Conservation (phyloP, 2,888 invertebrate species). For the Drosophila maculinotata region DNA sequence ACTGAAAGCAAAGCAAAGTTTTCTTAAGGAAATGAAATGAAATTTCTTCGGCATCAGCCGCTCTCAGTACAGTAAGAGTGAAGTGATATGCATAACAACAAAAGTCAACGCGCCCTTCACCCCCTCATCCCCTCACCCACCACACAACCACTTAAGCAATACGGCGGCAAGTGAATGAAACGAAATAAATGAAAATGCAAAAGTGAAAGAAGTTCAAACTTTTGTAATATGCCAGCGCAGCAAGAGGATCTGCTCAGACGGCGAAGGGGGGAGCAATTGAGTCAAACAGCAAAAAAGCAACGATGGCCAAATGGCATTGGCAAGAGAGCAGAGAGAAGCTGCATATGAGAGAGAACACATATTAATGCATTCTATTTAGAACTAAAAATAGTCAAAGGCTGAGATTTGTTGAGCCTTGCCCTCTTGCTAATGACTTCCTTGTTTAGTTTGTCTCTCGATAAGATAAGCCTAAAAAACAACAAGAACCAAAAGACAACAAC, state of each 20-base stretch:
- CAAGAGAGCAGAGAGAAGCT: not conserved
- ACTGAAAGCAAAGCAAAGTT: conserved; percentile 47
- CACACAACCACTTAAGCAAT: conserved; percentile 6
- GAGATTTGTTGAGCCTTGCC: no score
- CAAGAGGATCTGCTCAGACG: not conserved
- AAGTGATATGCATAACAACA: conserved; percentile 66
- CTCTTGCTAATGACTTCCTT: conserved; percentile 54
- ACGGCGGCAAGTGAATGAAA: conserved; percentile 45
- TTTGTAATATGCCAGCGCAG: conserved; percentile 66
- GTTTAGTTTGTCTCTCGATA: conserved; percentile 29
- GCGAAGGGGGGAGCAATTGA: not conserved
- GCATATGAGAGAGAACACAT: no score
- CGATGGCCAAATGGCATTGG: not conserved
- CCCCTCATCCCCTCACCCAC: not conserved
- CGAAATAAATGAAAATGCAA: conserved; percentile 73
- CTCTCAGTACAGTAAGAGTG: conserved; percentile 38
- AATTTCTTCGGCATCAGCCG: conserved; percentile 51
- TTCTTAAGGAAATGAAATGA: conserved; percentile 53
- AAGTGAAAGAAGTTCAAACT: conserved; percentile 69
- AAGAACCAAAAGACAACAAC: conserved; percentile 23
- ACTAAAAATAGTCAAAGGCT: not conserved
- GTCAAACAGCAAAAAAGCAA: conserved; percentile 11
- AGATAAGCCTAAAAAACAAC: conserved; percentile 52
- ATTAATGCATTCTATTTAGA: not conserved
- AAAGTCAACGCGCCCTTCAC: conserved; percentile 8